A percentile compares a stretch with the other conserved stretches of the same genome.
Conservation (phyloP, 2,113 vertebrate genomes). For the Romanogobio albipinnatus region DNA sequence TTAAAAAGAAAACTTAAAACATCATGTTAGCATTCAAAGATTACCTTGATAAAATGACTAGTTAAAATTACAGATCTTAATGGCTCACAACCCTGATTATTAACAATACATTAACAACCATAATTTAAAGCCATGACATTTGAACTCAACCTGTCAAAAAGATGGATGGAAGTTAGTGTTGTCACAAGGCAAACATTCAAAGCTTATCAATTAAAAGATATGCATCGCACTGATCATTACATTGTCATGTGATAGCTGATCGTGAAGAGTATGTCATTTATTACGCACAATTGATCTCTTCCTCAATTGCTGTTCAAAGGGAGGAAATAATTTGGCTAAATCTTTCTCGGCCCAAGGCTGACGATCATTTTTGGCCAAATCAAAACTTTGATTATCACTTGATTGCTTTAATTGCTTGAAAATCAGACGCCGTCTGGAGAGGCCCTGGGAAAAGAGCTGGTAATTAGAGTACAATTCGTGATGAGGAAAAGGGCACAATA, state of each 20-base stretch:
- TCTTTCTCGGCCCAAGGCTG: neutral
- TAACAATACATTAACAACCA: too few species aligned
- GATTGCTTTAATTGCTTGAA: constrained; percentile 37
- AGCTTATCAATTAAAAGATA: constrained; percentile 18
- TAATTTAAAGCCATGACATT: neutral
- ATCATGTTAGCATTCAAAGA: neutral
- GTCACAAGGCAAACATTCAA: neutral
- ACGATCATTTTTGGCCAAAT: constrained; percentile 30
- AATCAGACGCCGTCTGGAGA: constrained; percentile 38
- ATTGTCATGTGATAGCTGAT: neutral
- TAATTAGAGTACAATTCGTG: constrained; percentile 36
- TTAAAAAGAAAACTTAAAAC: neutral
- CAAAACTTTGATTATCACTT: constrained; percentile 33
- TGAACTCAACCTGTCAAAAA: constrained; percentile 12
- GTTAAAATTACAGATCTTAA: neutral
- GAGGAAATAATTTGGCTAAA: constrained; percentile 1
- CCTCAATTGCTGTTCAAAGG: neutral
- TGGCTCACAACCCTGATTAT: too few species aligned
- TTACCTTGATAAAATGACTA: neutral
- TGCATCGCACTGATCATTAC: neutral
- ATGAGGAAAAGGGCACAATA: constrained; percentile 40
- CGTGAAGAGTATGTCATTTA: neutral
- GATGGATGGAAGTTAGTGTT: neutral
- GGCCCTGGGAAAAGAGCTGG: constrained; percentile 35
- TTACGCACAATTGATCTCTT: neutral